These are phyloP conservation scores for Paramisgurnus dabryanus DNA, from an alignment of 2,113 vertebrate species.

Conservation along the genomic window DNA sequence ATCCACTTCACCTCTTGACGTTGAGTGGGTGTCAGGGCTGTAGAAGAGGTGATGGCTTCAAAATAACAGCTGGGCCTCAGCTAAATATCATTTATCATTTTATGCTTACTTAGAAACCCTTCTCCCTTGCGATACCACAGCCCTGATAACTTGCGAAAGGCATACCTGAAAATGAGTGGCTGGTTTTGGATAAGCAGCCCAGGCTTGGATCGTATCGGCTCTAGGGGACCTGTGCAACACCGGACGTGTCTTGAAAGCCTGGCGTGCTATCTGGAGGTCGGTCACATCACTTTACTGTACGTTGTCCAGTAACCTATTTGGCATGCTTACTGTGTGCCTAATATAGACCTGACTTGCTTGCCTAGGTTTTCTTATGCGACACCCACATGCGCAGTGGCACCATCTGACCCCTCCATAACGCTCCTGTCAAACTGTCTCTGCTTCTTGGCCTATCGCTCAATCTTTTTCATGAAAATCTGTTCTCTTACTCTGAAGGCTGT, in stretches of 20 bases:
- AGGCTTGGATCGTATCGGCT: not conserved
- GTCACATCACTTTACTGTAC: not conserved
- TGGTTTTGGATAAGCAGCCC: conserved; percentile 12
- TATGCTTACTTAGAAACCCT: too few relatives aligned
- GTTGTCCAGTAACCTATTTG: conserved; percentile 42
- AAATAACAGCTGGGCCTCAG: conserved; percentile 35
- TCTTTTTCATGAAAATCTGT: conserved; percentile 29
- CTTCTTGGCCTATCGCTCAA: conserved; percentile 28
- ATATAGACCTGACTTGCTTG: conserved; percentile 48
- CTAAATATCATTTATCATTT: not conserved
- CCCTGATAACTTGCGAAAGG: not conserved
- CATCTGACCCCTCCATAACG: conserved; percentile 41
- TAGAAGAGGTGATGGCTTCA: conserved; percentile 38
- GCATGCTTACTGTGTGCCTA: conserved; percentile 54
- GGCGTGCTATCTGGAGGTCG: conserved; percentile 33
- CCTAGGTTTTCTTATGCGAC: conserved; percentile 57
- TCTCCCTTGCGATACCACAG: not conserved
- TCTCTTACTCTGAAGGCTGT: conserved; percentile 19
- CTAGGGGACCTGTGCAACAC: conserved; percentile 44
- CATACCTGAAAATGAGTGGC: not conserved
- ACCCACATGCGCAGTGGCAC: conserved; percentile 18
- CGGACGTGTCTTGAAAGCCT: conserved; percentile 41
- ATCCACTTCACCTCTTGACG: not conserved
- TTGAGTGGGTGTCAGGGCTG: conserved; percentile 21
- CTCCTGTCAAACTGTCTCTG: conserved; percentile 17